These are phyloP conservation scores for Prolemur simus DNA, from an alignment of 2,113 vertebrate species.

Conservation along the genomic window DNA sequence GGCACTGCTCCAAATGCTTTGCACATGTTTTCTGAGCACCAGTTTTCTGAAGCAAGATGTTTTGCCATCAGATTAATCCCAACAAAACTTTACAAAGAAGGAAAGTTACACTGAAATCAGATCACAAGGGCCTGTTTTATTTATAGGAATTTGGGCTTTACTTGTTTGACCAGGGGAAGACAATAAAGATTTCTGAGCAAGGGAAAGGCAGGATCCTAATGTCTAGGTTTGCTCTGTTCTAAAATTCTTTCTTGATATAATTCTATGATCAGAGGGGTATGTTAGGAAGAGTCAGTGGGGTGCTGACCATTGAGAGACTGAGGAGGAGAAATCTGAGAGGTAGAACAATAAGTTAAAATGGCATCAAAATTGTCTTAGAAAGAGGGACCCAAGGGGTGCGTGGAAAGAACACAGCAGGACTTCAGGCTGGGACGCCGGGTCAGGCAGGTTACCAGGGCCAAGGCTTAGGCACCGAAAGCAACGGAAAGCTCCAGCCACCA, in stretches of 20 bases:
- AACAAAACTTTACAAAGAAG: not conserved
- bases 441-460: not conserved
- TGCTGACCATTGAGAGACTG: accelerated
- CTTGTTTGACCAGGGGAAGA: not conserved
- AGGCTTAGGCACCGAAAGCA: not conserved
- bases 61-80: not conserved
- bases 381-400: accelerated
- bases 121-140: not conserved
- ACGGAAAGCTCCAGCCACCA: not conserved
- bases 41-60: not conserved
- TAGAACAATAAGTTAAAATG: not conserved
- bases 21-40: no score
- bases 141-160: not conserved
- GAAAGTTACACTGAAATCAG: not conserved
- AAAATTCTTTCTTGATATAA: not conserved
- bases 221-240: not conserved
- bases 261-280: not conserved
- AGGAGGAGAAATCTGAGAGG: not conserved
- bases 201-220: not conserved
- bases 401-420: not conserved
- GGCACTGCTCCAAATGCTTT: not conserved
- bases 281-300: no score
- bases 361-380: not conserved
- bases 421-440: not conserved
- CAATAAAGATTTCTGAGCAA: not conserved